phyloP scores from a whole-genome alignment of 2,797 vertebrate species.

The Neoniphon sammara region DNA sequence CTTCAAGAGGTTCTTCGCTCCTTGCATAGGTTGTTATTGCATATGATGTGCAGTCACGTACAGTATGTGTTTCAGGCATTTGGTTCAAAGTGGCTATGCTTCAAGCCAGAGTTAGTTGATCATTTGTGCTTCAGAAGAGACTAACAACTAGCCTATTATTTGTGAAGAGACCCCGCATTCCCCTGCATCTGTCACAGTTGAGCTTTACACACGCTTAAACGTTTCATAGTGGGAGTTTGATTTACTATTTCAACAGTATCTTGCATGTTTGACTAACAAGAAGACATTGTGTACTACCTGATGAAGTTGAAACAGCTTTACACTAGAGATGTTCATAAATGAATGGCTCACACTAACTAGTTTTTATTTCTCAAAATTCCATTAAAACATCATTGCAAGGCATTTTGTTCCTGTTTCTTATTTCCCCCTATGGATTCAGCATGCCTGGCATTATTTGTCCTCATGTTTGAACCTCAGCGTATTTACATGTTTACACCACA shows the following conservation, averaged over 20 bases:
- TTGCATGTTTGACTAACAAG: conserved; percentile 85
- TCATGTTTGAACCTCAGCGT: conserved; percentile 52
- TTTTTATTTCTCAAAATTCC: conserved; percentile 83
- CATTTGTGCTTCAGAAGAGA: conserved; percentile 70
- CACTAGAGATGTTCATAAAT: conserved; percentile 79
- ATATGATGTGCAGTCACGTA: conserved; percentile 74
- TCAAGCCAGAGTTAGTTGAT: conserved; percentile 72
- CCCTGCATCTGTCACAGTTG: conserved; percentile 61
- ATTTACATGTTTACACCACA: conserved; percentile 46
- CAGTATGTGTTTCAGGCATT: conserved; percentile 79
- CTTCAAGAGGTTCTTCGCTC: conserved; percentile 63
- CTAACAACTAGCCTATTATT: conserved; percentile 68
- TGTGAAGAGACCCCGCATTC: conserved; percentile 67
- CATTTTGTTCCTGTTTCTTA: conserved; percentile 83
- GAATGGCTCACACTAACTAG: conserved; percentile 79
- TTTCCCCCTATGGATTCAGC: conserved; percentile 76
- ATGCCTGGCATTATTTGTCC: conserved; percentile 60
- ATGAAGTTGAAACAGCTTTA: conserved; percentile 73
- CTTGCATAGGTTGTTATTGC: conserved; percentile 74
- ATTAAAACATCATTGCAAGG: conserved; percentile 87
- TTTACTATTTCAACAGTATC: conserved; percentile 80
- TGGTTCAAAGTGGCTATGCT: conserved; percentile 72
- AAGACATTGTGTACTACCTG: conserved; percentile 77
- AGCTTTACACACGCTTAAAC: conserved; percentile 68
- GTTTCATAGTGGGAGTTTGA: conserved; percentile 72